Conservation (phyloP, 2,113 vertebrate genomes). For the Epinephelus moara region DNA sequence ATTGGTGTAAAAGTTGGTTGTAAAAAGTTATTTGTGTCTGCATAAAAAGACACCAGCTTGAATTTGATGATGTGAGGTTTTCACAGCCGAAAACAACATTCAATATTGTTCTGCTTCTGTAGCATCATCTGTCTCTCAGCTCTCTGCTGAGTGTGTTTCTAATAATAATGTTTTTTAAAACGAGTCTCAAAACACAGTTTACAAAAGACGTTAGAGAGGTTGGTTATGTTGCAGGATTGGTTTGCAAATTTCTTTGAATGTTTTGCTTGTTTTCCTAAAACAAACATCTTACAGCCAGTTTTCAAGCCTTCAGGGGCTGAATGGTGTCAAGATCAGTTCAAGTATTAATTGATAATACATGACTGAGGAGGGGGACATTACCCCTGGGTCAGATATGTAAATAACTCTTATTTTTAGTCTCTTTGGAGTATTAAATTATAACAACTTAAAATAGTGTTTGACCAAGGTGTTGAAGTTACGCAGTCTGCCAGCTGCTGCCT, state of each 20-base stretch:
- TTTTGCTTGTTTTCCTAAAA: neutral
- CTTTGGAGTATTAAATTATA: conserved; percentile 2
- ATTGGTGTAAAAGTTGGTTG: neutral
- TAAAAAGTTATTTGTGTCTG: neutral
- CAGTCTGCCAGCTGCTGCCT: conserved; percentile 2
- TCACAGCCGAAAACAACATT: conserved; percentile 8
- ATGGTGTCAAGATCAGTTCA: neutral
- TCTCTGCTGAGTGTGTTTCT: neutral
- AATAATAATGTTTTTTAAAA: neutral
- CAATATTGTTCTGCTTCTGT: neutral
- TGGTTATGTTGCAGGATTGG: neutral
- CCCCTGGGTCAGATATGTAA: conserved; percentile 21
- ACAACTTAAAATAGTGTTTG: conserved; percentile 30
- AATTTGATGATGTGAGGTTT: neutral
- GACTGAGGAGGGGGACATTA: neutral
- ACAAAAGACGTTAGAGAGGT: neutral
- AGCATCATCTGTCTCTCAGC: neutral
- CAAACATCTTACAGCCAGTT: neutral
- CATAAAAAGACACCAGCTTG: neutral
- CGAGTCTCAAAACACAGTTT: neutral
- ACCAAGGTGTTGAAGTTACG: neutral
- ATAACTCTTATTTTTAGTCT: conserved; percentile 26
- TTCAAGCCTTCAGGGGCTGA: neutral
- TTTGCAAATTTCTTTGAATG: neutral
- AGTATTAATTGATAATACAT: neutral